Conservation (phyloP, 2,888 invertebrate genomes). For the Gastracanthus pulcherrimus region DNA sequence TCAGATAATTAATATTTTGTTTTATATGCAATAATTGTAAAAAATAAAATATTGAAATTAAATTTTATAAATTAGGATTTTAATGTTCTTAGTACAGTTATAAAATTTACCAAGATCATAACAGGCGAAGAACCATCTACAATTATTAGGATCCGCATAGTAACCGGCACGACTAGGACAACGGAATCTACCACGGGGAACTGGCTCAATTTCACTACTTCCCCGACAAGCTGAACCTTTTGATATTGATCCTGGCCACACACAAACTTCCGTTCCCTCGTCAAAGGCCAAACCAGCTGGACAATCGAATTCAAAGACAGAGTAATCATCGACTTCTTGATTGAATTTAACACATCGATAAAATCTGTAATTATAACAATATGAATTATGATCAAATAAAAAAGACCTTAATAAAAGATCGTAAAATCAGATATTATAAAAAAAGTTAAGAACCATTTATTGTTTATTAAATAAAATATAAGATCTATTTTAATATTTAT, state of each 20-base stretch:
- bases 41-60: not conserved
- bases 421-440: constrained; percentile 81
- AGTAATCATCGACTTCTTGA: constrained; percentile 86
- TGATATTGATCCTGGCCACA: constrained; percentile 88
- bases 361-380: constrained; percentile 80
- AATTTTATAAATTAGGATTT: not conserved
- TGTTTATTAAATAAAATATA: not conserved
- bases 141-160: constrained; percentile 89
- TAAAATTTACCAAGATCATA: constrained; percentile 82
- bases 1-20: not conserved
- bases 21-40: not conserved
- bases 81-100: not conserved
- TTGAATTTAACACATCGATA: constrained; percentile 90
- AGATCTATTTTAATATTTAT: not conserved
- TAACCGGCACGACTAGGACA: constrained; percentile 86
- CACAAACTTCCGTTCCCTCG: constrained; percentile 87
- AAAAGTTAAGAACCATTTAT: not conserved
- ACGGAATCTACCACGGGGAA: constrained; percentile 83
- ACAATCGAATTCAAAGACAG: constrained; percentile 90
- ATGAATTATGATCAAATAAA: too few species aligned
- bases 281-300: constrained; percentile 89
- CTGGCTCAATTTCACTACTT: constrained; percentile 88
- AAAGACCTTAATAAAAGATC: too few species aligned
- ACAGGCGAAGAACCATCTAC: constrained; percentile 91
- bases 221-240: constrained; percentile 87